Evolutionary conservation across 2,888 invertebrate species (phyloP).

Genomic region (Thymelicus sylvestris): DNA sequence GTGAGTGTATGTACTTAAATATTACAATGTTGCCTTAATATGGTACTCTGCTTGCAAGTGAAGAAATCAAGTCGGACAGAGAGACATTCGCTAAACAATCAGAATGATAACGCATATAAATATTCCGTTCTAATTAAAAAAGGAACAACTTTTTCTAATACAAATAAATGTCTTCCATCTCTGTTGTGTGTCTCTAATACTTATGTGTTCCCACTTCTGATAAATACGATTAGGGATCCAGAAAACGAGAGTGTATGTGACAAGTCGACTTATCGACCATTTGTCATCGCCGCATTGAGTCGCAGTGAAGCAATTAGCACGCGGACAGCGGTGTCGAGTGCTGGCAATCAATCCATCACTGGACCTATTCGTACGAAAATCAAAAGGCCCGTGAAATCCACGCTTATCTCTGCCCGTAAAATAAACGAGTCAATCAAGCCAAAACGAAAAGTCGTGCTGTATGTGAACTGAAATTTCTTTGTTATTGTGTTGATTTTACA

Average conservation of each 20-base stretch:
- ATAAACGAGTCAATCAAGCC: slow-evolving; percentile 21
- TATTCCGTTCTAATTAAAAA: neutral
- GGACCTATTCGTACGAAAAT: slow-evolving; percentile 19
- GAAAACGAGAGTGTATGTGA: slow-evolving; percentile 42
- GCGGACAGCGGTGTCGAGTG: slow-evolving; percentile 46
- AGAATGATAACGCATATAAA: no score
- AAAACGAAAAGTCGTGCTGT: slow-evolving; percentile 5
- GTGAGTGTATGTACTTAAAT: no score
- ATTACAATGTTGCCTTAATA: no score
- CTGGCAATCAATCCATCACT: slow-evolving; percentile 50
- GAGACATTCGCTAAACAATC: no score
- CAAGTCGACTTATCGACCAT: slow-evolving; percentile 35
- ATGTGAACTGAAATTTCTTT: slow-evolving; percentile 5
- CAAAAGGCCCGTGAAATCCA: slow-evolving; percentile 7
- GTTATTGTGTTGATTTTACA: neutral
- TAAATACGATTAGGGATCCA: slow-evolving; percentile 12
- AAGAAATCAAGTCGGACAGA: neutral
- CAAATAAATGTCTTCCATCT: neutral
- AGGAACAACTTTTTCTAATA: neutral
- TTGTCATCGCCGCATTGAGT: slow-evolving; percentile 38
- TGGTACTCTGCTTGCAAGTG: no score
- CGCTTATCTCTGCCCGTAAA: slow-evolving; percentile 15
- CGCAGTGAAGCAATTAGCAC: slow-evolving; percentile 51
- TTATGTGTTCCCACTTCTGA: neutral
- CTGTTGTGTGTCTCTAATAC: neutral